Evolutionary conservation across 2,797 vertebrate genomes (phyloP), one percentile per base, ranked within the genome.

Genomic region (Carcharodon carcharias): DNA sequence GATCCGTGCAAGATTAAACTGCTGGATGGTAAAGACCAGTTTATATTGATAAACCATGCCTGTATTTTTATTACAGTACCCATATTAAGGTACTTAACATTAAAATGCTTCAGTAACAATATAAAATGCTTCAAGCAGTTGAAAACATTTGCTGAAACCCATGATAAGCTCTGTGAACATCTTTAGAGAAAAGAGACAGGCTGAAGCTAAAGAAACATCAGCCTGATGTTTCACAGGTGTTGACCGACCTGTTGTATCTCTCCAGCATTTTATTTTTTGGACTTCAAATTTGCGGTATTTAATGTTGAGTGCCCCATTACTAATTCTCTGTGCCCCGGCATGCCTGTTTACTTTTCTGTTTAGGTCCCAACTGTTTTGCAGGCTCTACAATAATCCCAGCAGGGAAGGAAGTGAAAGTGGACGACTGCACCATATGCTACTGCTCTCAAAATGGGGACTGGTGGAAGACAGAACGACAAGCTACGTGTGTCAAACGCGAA

Each of bases 291-390:
- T 95, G 12, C 71, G 12, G 71, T 77, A 3, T 77, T 77, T 77
- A 77, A 12, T 8, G 31, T 77, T 8, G 28, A 21, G 26, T 50
- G 1, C 71, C 40, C 91, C 26, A 3, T 67, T 11, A 94, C 40
- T 54, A 73, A 95, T 73, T 21, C 69, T 35, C 50, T 3, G 94
- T 95, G 40, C 63, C 61, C 35, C 1, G 40, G 40, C 45, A 4
- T 3, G 23, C 40, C 61, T 67, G 35, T 40, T 40, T 73, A 7
- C 28, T 50, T 95, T 23, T 71, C 35, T 31, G 96, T 97, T 96
- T 98, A 99, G 99, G 99, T 98, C 99, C 99, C 96, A 99, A 99
- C 98, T 99, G 99, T 98, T 99, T 99, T 97, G 99, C 99, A 96
- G 99, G 99, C 98, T 99, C 99, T 58, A 99, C 99, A 16, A 99